phyloP scores from a whole-genome alignment of 2,113 vertebrate genomes.

The Cercopithecus mona region DNA sequence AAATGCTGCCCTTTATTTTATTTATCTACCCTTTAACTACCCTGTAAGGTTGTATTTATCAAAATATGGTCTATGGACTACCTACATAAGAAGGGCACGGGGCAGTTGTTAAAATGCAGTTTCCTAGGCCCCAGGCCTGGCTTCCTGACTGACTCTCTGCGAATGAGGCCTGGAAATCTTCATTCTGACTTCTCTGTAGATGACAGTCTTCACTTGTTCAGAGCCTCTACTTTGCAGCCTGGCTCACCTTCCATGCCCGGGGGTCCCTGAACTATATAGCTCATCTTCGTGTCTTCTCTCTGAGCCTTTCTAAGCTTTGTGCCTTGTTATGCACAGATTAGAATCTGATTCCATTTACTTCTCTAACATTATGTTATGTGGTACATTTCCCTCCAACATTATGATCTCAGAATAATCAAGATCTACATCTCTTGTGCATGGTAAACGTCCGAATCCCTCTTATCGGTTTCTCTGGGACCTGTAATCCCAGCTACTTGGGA shows the following conservation, averaged over 20 bases:
- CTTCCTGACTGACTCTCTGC: not conserved
- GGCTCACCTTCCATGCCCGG: rapidly evolving
- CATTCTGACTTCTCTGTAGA: not conserved
- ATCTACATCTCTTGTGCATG: not conserved
- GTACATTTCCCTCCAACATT: not conserved
- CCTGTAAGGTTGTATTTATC: not conserved
- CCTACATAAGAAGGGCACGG: rapidly evolving
- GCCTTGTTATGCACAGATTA: not conserved
- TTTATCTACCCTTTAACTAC: not conserved
- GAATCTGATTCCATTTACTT: not conserved
- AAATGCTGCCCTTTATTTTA: not conserved
- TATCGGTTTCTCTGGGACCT: not conserved
- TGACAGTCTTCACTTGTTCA: rapidly evolving
- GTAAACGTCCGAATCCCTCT: not conserved
- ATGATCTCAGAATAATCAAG: not conserved
- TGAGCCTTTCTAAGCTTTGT: not conserved
- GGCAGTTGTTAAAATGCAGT: not conserved
- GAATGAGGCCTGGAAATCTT: not conserved
- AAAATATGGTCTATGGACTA: not conserved
- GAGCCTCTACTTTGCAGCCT: not conserved
- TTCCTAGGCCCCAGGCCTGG: rapidly evolving
- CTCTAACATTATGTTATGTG: not conserved
- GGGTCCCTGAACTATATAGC: rapidly evolving
- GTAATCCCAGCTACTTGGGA: no score
- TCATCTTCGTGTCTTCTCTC: not conserved